phyloP scores from a whole-genome alignment of 2,888 invertebrate genomes.

The Noctua janthe region DNA sequence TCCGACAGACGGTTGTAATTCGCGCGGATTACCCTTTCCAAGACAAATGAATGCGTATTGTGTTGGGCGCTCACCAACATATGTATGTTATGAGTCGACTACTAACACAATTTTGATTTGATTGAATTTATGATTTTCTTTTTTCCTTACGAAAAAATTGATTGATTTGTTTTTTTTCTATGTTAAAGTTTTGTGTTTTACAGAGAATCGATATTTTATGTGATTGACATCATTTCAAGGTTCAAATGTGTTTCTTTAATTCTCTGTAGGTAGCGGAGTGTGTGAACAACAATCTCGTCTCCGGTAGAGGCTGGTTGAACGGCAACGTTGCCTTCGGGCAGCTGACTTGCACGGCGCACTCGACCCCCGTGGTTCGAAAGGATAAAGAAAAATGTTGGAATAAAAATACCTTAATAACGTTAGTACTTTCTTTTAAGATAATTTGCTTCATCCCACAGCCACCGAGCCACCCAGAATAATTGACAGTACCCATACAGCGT shows the following conservation, averaged over 20 bases:
- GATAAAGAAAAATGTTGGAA: constrained; percentile 83
- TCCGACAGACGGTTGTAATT: too few species aligned
- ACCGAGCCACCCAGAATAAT: neutral
- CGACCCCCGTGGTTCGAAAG: constrained; percentile 80
- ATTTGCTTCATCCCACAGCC: neutral
- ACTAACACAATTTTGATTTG: too few species aligned
- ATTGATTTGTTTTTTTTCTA: too few species aligned
- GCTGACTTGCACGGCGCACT: constrained; percentile 82
- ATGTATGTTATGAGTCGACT: too few species aligned
- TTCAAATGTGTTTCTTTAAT: neutral
- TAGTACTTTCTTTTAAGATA: constrained; percentile 69
- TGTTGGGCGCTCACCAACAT: too few species aligned
- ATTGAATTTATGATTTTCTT: too few species aligned
- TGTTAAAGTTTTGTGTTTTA: too few species aligned
- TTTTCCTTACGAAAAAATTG: too few species aligned
- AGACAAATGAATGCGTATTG: too few species aligned
- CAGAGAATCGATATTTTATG: neutral
- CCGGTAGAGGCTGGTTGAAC: constrained; percentile 81
- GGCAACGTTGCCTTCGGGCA: constrained; percentile 80
- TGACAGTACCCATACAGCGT: neutral
- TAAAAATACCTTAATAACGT: constrained; percentile 84
- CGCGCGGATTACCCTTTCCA: too few species aligned
- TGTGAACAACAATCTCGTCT: constrained; percentile 75
- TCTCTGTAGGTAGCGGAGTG: constrained; percentile 79
- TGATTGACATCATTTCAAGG: neutral